These are phyloP conservation scores for Dryococelus australis DNA, from an alignment of 2,888 invertebrate genomes.

Conservation along the genomic window DNA sequence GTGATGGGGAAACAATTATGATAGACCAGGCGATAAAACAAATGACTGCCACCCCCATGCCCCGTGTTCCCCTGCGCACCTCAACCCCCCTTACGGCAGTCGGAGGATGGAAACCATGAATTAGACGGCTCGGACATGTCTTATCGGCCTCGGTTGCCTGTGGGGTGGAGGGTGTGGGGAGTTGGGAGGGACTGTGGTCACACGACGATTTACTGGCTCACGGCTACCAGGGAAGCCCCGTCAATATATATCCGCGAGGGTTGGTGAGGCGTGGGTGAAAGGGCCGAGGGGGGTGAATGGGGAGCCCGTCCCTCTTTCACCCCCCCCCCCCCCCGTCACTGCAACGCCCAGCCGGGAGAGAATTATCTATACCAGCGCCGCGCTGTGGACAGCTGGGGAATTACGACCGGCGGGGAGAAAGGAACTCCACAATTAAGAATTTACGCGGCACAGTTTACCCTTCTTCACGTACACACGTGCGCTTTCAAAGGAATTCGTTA, in stretches of 20 bases:
- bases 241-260: slow-evolving; percentile 24
- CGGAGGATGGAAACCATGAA: slow-evolving; percentile 20
- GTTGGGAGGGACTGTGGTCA: neutral
- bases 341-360: neutral
- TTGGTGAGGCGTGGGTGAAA: neutral
- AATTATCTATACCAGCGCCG: neutral
- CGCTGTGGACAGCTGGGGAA: neutral
- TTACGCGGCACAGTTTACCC: neutral
- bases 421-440: slow-evolving; percentile 1
- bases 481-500: too few relatives aligned
- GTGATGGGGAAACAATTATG: slow-evolving; percentile 41
- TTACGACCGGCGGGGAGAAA: slow-evolving; percentile 1
- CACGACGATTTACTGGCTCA: slow-evolving; percentile 27
- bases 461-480: neutral
- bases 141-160: slow-evolving; percentile 10
- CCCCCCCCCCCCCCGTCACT: too few relatives aligned
- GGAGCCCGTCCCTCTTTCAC: neutral
- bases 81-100: neutral
- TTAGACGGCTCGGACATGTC: slow-evolving; percentile 29
- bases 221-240: slow-evolving; percentile 22
- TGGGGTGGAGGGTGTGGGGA: neutral
- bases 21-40: slow-evolving; percentile 40
- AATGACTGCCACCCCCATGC: slow-evolving; percentile 7
- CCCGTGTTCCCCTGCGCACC: neutral
- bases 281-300: neutral